Conservation (phyloP, 2,888 invertebrate genomes). For the Conus canariensis region DNA sequence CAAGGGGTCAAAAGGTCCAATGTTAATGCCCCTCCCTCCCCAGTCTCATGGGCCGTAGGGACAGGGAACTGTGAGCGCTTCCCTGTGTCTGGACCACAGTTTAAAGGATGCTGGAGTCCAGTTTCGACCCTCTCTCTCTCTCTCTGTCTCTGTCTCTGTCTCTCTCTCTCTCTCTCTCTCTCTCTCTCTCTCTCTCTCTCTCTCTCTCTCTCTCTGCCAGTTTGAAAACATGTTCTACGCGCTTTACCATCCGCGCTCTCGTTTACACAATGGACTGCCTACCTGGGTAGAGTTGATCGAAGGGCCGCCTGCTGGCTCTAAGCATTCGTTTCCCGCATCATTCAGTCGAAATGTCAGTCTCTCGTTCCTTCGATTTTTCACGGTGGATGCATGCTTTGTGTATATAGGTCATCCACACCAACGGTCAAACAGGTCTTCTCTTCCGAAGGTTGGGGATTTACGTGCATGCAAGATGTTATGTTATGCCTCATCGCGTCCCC, state of each 20-base stretch:
- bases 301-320: too few species aligned
- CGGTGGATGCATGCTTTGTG: not conserved
- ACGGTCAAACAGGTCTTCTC: too few species aligned
- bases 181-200: slow-evolving; percentile 18
- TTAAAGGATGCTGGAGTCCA: not conserved
- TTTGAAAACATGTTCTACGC: not conserved
- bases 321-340: not conserved
- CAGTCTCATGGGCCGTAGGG: too few species aligned
- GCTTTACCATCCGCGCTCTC: not conserved
- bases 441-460: too few species aligned
- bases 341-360: not conserved
- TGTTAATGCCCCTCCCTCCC: not conserved
- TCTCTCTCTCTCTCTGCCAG: not conserved
- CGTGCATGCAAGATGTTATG: too few species aligned
- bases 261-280: not conserved
- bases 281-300: not conserved
- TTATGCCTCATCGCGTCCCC: too few species aligned
- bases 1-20: not conserved
- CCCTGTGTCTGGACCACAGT: too few species aligned
- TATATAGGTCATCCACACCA: too few species aligned
- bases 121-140: not conserved
- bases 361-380: not conserved
- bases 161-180: slow-evolving; percentile 18
- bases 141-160: slow-evolving; percentile 2
- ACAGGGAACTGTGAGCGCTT: too few species aligned